Conservation (phyloP, 2,113 vertebrate species). For the Prunella fulvescens region DNA sequence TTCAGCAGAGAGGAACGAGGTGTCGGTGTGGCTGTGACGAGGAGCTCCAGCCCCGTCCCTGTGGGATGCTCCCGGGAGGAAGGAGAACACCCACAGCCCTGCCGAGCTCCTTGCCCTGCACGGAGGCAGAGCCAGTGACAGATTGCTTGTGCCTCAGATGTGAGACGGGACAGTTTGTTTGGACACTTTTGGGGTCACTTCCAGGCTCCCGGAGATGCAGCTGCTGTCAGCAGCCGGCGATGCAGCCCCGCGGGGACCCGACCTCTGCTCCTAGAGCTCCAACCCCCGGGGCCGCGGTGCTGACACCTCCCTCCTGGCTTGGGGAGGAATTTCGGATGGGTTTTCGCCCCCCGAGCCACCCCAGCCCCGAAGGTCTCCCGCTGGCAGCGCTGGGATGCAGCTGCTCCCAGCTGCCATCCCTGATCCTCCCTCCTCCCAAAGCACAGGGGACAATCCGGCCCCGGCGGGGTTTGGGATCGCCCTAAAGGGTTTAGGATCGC, state of each 20-base stretch:
- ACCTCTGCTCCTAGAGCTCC: not conserved
- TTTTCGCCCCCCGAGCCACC: not conserved
- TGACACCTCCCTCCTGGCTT: not conserved
- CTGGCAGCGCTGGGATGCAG: not conserved
- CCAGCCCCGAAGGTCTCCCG: not conserved
- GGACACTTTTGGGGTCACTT: not conserved
- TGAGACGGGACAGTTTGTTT: not conserved
- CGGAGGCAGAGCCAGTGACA: not conserved
- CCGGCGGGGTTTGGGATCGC: not conserved
- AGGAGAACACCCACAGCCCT: not conserved
- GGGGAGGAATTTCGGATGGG: not conserved
- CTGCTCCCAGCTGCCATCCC: not conserved
- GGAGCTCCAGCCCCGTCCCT: not conserved
- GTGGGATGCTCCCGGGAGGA: not conserved
- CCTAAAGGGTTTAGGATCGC: not conserved
- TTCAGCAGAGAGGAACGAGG: not conserved
- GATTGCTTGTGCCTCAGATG: not conserved
- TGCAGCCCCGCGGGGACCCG: not conserved
- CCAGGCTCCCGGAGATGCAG: not conserved
- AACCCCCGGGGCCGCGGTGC: fast-evolving
- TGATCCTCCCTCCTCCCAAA: fast-evolving
- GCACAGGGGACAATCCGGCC: not conserved
- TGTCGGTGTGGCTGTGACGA: fast-evolving
- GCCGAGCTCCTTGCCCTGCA: not conserved
- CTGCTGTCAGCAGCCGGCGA: not conserved